A percentile compares a stretch with the other conserved stretches of the same genome.
Conservation (phyloP, 2,888 invertebrate genomes). For the Xiphydria camelus region DNA sequence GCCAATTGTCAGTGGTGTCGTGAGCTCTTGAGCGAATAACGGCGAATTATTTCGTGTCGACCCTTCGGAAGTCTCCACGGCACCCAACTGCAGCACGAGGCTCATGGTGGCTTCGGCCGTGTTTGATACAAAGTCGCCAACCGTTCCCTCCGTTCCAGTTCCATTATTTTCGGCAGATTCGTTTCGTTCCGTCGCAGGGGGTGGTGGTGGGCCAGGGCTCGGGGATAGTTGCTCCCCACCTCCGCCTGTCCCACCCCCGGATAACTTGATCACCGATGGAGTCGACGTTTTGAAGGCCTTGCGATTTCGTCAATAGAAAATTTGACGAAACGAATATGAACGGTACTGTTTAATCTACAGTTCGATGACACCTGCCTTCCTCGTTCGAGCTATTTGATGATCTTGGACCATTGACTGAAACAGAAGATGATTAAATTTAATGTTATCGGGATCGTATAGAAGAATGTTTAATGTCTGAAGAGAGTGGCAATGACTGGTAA, state of each 20-base stretch:
- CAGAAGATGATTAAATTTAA: too few relatives aligned
- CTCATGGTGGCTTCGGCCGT: constrained; percentile 49
- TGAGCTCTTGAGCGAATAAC: constrained; percentile 12
- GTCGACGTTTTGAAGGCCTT: constrained; percentile 58
- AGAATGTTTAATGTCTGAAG: too few relatives aligned
- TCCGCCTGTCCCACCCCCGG: constrained; percentile 54
- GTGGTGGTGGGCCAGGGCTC: constrained; percentile 37
- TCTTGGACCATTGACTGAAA: constrained; percentile 46
- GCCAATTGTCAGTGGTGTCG: constrained; percentile 14
- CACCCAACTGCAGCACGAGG: constrained; percentile 46
- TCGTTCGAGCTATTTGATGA: constrained; percentile 46
- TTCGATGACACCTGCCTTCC: constrained; percentile 7
- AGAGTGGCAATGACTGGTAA: too few relatives aligned
- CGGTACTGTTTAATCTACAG: constrained; percentile 26
- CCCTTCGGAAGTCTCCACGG: constrained; percentile 30
- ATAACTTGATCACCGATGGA: constrained; percentile 57
- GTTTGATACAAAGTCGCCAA: constrained; percentile 21
- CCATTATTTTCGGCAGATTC: constrained; percentile 7
- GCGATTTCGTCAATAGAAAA: constrained; percentile 20
- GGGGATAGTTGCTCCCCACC: constrained; percentile 47
- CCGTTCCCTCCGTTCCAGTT: constrained; percentile 9
- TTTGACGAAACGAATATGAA: constrained; percentile 8
- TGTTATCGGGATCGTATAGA: too few relatives aligned
- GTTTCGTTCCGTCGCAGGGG: constrained; percentile 26
- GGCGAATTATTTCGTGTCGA: constrained; percentile 17